Base-by-base conservation (phyloP, 2,888 invertebrate genomes). In the Hypomecis atomaria region DNA sequence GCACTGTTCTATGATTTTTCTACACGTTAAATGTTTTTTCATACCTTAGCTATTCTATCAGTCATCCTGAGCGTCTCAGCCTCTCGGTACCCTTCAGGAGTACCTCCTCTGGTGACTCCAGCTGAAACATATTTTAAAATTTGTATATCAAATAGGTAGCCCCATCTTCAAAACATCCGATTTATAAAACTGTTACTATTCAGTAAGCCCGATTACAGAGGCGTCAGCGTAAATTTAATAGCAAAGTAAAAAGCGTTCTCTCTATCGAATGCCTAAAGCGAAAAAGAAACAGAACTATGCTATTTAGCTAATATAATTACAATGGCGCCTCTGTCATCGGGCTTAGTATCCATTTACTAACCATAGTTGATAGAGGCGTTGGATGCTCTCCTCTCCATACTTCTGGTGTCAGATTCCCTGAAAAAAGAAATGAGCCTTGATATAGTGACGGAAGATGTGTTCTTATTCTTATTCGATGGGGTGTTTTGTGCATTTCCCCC, bases 11-110 rank as follows among this genome's bases (percentile, higher is more conserved):
- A n/a, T n/a, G n/a, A n/a, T n/a, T n/a, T n/a, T n/a, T 23, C 23
- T 23, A 23, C 23, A 23, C 3, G 23, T 23, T 1, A 23, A 23
- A 37, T 37, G 6, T 48, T 13, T n/a, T 8, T 42, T 38, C 8
- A n/a, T 81, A 92, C 92, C 85, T 91, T 92, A 6, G 89, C 78
- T 45, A 83, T 50, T 53, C 85, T 83, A 69, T 92, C 92, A 9
- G 88, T 86, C 86, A 90, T 87, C 68, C 88, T 82, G 1, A 92
- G 79, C 0, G 92, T 92, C 58, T 92, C 92, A 4, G 92, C 87
- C 75, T 92, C 92, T 69, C 92, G 81, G 63, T 92, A 92, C 0
- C 92, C 92, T 75, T 92, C 92, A 7, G 92, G 92, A 9, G 92
- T 92, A 5, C 86, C 78, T 0, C 86, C 89, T 75, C 91, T 82